A percentile compares a stretch with the other conserved stretches of the same genome.
Conservation (phyloP, 2,113 vertebrate genomes). For the Cephalopterus ornatus region DNA sequence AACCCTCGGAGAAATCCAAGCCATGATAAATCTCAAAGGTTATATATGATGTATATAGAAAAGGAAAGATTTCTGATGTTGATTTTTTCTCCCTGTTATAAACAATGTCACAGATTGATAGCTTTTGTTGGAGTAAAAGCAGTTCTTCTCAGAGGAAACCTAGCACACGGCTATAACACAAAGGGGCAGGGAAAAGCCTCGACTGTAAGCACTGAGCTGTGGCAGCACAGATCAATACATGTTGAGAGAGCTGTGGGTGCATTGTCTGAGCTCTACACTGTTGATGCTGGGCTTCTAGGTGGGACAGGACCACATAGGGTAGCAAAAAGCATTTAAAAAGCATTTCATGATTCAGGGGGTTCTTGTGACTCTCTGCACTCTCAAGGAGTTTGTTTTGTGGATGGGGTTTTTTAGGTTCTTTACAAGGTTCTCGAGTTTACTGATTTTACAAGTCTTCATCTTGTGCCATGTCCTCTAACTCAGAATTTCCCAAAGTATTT, state of each 20-base stretch:
- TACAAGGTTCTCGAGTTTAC: background rate
- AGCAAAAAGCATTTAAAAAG: background rate
- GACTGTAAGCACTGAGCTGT: background rate
- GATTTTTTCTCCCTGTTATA: background rate
- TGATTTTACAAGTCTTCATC: background rate
- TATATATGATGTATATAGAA: background rate
- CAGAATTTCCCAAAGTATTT: background rate
- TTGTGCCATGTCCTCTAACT: background rate
- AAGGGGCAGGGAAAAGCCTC: background rate
- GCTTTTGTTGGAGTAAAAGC: background rate
- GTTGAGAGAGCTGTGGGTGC: background rate
- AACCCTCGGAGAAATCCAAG: background rate
- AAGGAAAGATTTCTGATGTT: conserved; percentile 21
- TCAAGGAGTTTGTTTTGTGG: background rate
- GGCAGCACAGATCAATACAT: background rate
- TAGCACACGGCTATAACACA: background rate
- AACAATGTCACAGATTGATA: conserved; percentile 30
- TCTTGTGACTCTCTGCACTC: background rate
- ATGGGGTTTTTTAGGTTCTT: background rate
- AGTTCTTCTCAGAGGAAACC: background rate
- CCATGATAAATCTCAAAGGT: conserved; percentile 5
- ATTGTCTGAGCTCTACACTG: background rate
- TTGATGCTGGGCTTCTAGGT: background rate
- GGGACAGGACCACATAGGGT: accelerated
- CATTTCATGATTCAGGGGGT: background rate